Percentiles rank a stretch among this genome's conserved stretches.
phyloP scores from a whole-genome alignment of 2,888 invertebrate genomes.

The Allophyes oxyacanthae region DNA sequence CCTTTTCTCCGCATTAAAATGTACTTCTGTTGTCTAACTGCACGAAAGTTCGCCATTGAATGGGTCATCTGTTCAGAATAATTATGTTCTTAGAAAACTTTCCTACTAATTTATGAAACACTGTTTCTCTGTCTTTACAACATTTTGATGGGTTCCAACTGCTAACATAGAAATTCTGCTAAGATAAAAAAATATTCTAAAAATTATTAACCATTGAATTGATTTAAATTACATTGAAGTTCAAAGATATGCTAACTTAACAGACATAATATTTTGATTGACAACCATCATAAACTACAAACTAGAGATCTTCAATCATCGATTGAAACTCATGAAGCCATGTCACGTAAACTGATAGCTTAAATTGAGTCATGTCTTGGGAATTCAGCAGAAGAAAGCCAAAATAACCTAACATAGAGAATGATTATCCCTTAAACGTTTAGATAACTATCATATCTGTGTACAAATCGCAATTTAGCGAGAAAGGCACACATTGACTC shows the following conservation, averaged over 20 bases:
- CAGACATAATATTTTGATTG: too few species aligned
- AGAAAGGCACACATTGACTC: slow-evolving; percentile 65
- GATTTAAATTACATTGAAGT: too few species aligned
- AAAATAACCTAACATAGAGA: slow-evolving; percentile 56
- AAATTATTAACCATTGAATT: too few species aligned
- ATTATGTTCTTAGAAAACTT: slow-evolving; percentile 22
- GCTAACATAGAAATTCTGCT: too few species aligned
- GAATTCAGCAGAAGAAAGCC: slow-evolving; percentile 50
- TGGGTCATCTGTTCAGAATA: slow-evolving; percentile 19
- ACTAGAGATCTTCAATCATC: neutral
- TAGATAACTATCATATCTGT: slow-evolving; percentile 67
- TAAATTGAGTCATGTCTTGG: slow-evolving; percentile 26
- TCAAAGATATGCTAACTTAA: too few species aligned
- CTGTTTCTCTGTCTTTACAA: neutral
- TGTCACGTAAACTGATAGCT: slow-evolving; percentile 12
- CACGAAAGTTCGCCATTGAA: slow-evolving; percentile 33
- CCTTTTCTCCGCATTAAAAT: slow-evolving; percentile 47
- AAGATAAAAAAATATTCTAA: too few species aligned
- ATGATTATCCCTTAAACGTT: slow-evolving; percentile 69
- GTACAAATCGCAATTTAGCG: slow-evolving; percentile 67
- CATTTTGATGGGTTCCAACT: slow-evolving; percentile 14
- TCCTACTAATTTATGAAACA: slow-evolving; percentile 9
- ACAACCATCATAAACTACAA: neutral
- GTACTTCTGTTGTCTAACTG: slow-evolving; percentile 17
- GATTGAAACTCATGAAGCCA: neutral